Percentiles rank a stretch among this genome's conserved stretches.
Conservation (phyloP, 1,140 invertebrate genomes). For the Drosophila equinoxialis region DNA sequence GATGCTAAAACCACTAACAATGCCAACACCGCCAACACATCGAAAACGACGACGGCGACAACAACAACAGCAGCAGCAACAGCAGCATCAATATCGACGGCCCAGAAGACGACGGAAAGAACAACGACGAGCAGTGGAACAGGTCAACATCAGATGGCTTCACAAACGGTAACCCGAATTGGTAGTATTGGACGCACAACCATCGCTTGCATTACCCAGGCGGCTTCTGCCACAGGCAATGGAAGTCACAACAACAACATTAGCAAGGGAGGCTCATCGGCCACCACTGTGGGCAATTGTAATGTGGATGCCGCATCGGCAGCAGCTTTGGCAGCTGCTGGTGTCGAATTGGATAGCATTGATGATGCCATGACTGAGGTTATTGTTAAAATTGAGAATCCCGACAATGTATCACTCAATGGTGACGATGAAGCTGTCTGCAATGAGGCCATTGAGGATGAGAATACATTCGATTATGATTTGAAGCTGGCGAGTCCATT, state of each 20-base stretch:
- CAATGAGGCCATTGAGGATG: constrained; percentile 72
- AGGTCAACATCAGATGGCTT: constrained; percentile 27
- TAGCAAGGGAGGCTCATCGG: constrained; percentile 29
- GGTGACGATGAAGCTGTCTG: constrained; percentile 70
- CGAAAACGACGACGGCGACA: constrained; percentile 6
- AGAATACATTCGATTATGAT: constrained; percentile 77
- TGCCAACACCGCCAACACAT: constrained; percentile 5
- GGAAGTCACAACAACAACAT: constrained; percentile 45
- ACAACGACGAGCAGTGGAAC: constrained; percentile 25
- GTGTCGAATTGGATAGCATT: constrained; percentile 75
- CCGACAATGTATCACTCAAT: constrained; percentile 65
- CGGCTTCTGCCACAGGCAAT: constrained; percentile 3
- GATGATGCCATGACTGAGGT: constrained; percentile 78
- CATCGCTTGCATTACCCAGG: constrained; percentile 73
- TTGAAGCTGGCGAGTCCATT: constrained; percentile 76
- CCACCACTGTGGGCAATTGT: constrained; percentile 43
- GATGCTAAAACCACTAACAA: constrained; percentile 71
- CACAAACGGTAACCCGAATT: constrained; percentile 73
- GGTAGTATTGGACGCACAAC: constrained; percentile 80
- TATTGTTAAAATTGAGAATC: constrained; percentile 80
- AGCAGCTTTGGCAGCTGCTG: constrained; percentile 71
- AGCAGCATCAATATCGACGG: constrained; percentile 22
- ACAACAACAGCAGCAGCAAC: too few relatives aligned
- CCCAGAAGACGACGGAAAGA: constrained; percentile 31
- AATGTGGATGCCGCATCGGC: constrained; percentile 75